Percentiles rank a stretch among this genome's conserved stretches.
Evolutionary conservation across 2,113 vertebrate species (phyloP).

Genomic region (Telmatochromis sp.): DNA sequence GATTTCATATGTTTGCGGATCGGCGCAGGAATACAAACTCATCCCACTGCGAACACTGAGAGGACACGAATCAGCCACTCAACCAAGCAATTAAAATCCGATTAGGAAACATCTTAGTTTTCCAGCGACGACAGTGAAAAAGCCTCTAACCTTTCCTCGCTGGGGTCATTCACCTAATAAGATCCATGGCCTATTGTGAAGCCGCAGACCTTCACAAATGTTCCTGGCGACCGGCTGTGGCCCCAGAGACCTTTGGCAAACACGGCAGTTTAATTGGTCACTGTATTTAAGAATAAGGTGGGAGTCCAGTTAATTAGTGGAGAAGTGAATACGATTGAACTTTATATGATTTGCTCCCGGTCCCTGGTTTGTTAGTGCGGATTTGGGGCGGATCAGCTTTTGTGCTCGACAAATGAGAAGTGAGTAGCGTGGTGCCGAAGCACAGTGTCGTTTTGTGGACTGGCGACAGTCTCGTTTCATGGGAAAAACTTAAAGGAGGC

Average conservation of each 20-base stretch:
- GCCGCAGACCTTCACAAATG: constrained; percentile 79
- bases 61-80: constrained; percentile 41
- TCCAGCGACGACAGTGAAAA: constrained; percentile 64
- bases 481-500: constrained; percentile 82
- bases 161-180: constrained; percentile 77
- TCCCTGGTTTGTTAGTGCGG: constrained; percentile 81
- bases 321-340: constrained; percentile 83
- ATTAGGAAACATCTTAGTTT: constrained; percentile 74
- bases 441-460: constrained; percentile 83
- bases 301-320: constrained; percentile 97
- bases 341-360: constrained; percentile 82
- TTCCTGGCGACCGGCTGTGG: constrained; percentile 74
- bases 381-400: constrained; percentile 89
- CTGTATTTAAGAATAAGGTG: constrained; percentile 77
- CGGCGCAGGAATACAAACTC: background rate
- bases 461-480: constrained; percentile 84
- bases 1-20: background rate
- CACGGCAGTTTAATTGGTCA: constrained; percentile 86
- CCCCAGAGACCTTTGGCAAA: constrained; percentile 81
- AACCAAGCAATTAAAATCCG: constrained; percentile 76
- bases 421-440: constrained; percentile 83
- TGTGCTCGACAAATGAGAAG: constrained; percentile 87
- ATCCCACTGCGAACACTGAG: background rate
- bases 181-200: constrained; percentile 80
- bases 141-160: constrained; percentile 68